Conservation (phyloP, 2,113 vertebrate genomes). For the Megalops atlanticus region DNA sequence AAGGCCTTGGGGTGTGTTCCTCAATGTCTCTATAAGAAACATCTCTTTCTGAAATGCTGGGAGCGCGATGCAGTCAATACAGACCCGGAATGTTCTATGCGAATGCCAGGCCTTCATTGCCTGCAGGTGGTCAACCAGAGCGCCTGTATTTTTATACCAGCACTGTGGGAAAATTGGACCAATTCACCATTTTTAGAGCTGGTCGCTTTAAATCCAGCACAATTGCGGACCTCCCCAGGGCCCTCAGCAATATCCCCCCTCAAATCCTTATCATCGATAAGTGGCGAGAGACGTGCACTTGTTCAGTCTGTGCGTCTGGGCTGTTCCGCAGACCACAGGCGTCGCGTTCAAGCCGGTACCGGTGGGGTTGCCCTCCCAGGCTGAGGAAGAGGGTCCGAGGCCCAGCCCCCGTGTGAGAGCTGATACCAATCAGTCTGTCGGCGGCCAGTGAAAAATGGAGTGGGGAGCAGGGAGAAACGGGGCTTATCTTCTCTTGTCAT, state of each 20-base stretch:
- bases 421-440: conserved; percentile 50
- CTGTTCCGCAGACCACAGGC: conserved; percentile 55
- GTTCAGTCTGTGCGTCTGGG: conserved; percentile 31
- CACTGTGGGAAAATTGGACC: not conserved
- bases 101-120: not conserved
- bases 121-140: too few species aligned
- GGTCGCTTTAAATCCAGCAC: conserved; percentile 44
- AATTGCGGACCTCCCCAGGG: conserved; percentile 42
- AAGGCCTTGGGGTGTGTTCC: too few species aligned
- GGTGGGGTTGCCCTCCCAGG: conserved; percentile 21
- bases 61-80: too few species aligned
- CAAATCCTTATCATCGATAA: conserved; percentile 61
- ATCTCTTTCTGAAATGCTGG: too few species aligned
- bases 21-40: too few species aligned
- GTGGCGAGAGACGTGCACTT: conserved; percentile 41
- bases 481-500: conserved; percentile 48
- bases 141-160: not conserved
- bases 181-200: conserved; percentile 34
- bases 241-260: conserved; percentile 32
- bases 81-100: not conserved
- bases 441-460: conserved; percentile 8
- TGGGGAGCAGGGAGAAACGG: not conserved
- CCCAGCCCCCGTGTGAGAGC: conserved; percentile 19
- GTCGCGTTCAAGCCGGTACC: conserved; percentile 38
- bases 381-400: conserved; percentile 30